phyloP scores from a whole-genome alignment of 2,888 invertebrate species.

The Drosophila eohydei region DNA sequence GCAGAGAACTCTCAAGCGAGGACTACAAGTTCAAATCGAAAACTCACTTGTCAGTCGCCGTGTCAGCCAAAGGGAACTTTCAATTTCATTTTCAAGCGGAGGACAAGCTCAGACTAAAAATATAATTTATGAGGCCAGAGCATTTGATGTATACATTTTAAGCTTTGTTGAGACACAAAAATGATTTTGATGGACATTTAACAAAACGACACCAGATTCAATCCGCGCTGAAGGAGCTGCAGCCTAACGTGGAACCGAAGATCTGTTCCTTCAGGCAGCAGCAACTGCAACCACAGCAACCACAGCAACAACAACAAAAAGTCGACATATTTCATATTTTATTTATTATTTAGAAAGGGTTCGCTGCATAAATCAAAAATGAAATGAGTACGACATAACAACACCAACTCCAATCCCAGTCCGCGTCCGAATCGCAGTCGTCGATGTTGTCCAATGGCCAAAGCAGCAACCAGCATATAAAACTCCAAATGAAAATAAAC shows the following conservation, averaged over 20 bases:
- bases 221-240: slow-evolving; percentile 15
- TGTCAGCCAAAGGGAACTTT: slow-evolving; percentile 38
- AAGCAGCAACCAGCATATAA: slow-evolving; percentile 67
- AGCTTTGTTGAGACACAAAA: slow-evolving; percentile 73
- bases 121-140: slow-evolving; percentile 69
- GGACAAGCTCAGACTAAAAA: slow-evolving; percentile 27
- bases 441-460: slow-evolving; percentile 67
- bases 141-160: slow-evolving; percentile 79
- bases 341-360: slow-evolving; percentile 82
- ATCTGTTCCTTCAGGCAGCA: slow-evolving; percentile 31
- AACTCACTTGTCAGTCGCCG: slow-evolving; percentile 50
- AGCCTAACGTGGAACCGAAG: slow-evolving; percentile 27
- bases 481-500: slow-evolving; percentile 56
- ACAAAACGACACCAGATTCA: slow-evolving; percentile 79
- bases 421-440: slow-evolving; percentile 28
- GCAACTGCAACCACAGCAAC: background rate
- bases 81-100: slow-evolving; percentile 27
- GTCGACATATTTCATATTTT: slow-evolving; percentile 82
- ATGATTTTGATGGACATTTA: slow-evolving; percentile 83
- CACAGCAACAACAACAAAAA: slow-evolving; percentile 37
- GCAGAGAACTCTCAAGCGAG: slow-evolving; percentile 1
- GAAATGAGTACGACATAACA: slow-evolving; percentile 79
- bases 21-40: slow-evolving; percentile 28
- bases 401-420: slow-evolving; percentile 59
- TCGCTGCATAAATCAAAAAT: slow-evolving; percentile 82